Evolutionary conservation across 2,113 vertebrate genomes (phyloP).

Genomic region (Crotalus helleri): DNA sequence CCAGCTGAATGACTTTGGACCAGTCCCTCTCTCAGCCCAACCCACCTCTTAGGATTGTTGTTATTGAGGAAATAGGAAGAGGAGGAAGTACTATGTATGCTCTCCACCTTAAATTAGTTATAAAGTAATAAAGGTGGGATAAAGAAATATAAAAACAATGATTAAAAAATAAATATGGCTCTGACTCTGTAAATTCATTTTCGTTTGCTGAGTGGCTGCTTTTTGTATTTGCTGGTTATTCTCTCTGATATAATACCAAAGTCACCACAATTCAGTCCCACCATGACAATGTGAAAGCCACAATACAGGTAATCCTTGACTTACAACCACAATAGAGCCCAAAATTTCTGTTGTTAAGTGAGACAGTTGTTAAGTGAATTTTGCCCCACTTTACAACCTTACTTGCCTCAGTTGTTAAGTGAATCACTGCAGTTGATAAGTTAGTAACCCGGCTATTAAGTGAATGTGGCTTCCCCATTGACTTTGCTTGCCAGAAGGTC

Average conservation of each 20-base stretch:
- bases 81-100: no score
- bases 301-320: not conserved
- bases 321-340: no score
- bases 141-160: no score
- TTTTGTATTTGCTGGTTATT: not conserved
- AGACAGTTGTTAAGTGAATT: not conserved
- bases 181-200: not conserved
- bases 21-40: no score
- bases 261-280: not conserved
- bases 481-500: not conserved
- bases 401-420: not conserved
- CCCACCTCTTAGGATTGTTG: no score
- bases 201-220: not conserved
- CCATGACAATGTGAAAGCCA: not conserved
- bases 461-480: not conserved
- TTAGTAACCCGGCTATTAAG: not conserved
- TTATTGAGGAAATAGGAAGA: no score
- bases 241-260: not conserved
- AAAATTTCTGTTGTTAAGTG: no score
- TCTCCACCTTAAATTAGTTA: no score
- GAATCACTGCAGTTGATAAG: not conserved
- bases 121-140: no score
- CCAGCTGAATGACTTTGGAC: no score
- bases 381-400: no score
- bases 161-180: not conserved